A percentile compares a stretch with the other conserved stretches of the same genome.
Conservation (phyloP, 2,888 invertebrate species). For the Melieria omissa region DNA sequence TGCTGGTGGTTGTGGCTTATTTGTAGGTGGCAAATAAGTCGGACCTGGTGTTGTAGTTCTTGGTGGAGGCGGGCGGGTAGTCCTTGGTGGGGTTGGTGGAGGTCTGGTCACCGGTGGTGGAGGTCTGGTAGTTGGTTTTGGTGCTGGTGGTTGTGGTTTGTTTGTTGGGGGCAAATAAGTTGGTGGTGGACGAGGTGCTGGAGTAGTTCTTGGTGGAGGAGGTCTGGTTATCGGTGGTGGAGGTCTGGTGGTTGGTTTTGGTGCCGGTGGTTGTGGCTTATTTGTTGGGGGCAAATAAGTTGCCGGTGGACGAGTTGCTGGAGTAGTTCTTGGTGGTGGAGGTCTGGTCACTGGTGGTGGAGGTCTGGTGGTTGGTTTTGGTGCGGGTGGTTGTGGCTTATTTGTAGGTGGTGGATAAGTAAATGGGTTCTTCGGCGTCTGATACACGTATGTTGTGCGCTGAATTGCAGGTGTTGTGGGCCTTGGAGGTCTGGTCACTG, state of each 20-base stretch:
- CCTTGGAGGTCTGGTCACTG: slow-evolving; percentile 41
- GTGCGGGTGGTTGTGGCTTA: slow-evolving; percentile 46
- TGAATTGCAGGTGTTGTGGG: neutral
- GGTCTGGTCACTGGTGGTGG: slow-evolving; percentile 44
- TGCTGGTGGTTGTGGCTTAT: slow-evolving; percentile 42
- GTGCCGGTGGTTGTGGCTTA: slow-evolving; percentile 42
- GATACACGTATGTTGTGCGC: slow-evolving; percentile 29
- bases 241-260: slow-evolving; percentile 34
- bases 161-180: slow-evolving; percentile 50
- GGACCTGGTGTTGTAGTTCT: slow-evolving; percentile 41
- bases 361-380: slow-evolving; percentile 43
- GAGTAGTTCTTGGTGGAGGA: slow-evolving; percentile 41
- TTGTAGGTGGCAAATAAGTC: slow-evolving; percentile 46
- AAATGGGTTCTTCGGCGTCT: slow-evolving; percentile 32
- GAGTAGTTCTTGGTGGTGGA: slow-evolving; percentile 45
- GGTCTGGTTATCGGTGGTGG: slow-evolving; percentile 39
- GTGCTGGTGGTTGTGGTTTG: slow-evolving; percentile 42
- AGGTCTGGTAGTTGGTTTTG: slow-evolving; percentile 34
- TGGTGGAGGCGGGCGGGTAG: slow-evolving; percentile 45
- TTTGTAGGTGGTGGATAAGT: slow-evolving; percentile 50
- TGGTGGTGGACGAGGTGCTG: slow-evolving; percentile 46
- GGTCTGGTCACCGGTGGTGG: slow-evolving; percentile 39
- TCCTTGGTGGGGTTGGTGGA: slow-evolving; percentile 23
- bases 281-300: slow-evolving; percentile 50
- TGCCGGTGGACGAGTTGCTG: slow-evolving; percentile 46